phyloP scores from a whole-genome alignment of 2,113 vertebrate species.

The Chaetodon auriga region DNA sequence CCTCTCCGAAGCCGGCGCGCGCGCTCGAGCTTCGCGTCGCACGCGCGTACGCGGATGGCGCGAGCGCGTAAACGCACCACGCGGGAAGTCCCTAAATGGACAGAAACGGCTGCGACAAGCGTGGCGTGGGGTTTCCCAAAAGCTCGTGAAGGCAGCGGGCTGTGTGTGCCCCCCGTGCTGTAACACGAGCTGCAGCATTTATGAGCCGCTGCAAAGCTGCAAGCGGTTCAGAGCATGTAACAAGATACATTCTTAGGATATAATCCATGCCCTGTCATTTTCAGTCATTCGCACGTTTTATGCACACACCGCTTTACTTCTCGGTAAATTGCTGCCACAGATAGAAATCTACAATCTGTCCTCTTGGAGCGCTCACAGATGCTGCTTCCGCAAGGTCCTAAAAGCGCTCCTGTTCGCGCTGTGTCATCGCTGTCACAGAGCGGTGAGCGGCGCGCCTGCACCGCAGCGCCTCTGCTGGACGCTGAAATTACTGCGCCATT shows the following conservation, averaged over 20 bases:
- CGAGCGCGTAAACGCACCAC: background rate
- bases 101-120: background rate
- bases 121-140: slow-evolving; percentile 42
- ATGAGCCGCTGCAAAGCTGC: accelerated
- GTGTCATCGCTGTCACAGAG: background rate
- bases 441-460: background rate
- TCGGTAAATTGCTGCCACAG: background rate
- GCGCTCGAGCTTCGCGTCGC: background rate
- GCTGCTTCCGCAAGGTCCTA: background rate
- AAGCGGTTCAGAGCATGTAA: no score
- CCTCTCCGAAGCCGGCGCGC: background rate
- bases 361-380: background rate
- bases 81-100: slow-evolving; percentile 53
- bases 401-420: background rate
- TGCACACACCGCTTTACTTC: background rate
- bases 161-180: accelerated
- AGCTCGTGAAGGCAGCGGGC: accelerated
- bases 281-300: no score
- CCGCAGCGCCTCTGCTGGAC: slow-evolving; percentile 37
- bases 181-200: accelerated
- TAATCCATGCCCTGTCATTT: background rate
- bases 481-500: slow-evolving; percentile 60
- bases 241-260: background rate
- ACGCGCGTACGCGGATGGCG: no score
- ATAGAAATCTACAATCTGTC: background rate